Evolutionary conservation across 2,113 vertebrate species (phyloP), one percentile per base, ranked within the genome.

Genomic region (Hydrochoerus hydrochaeris): DNA sequence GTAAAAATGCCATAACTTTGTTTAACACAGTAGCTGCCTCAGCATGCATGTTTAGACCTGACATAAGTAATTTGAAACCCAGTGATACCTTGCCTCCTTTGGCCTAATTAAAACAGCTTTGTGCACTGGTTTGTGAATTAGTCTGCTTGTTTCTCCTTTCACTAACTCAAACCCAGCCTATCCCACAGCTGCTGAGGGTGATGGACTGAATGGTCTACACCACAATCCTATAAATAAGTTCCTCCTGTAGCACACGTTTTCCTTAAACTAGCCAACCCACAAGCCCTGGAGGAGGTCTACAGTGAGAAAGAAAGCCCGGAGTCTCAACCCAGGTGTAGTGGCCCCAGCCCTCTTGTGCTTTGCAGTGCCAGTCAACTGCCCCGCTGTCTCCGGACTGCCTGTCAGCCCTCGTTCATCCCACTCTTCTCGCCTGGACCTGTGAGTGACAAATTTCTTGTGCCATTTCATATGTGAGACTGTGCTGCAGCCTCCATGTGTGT

Each of bases 301-400:
- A 17, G 26, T 16, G 28, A 30, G 3, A 9, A 6, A 5, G 26
- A 44, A 52, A 3, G 22, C n/a, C 49, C 3, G 1, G 12, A 19
- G 22, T 10, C 5, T 5, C 13, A 24, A 5, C 13, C 20, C 7
- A 44, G 41, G 52, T 17, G 0, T 1, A 22, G 38, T 32, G 9
- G 19, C 10, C 1, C 2, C 7, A 22, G 6, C 3, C 12, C 0
- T 1, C 5, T 4, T 17, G 4, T 3, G 5, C 88, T 41, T 11
- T 35, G 30, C 3, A 2, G 14, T 3, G 8, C 12, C 3, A 24
- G 24, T 11, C 3, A 26, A 35, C 35, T 46, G 8, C 5, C 8
- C 5, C 3, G 3, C 28, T 17, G 14, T 65, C 62, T 30, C 54
- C 4, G 7, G 38, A 77, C 20, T 14, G n/a, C 14, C 4, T 7